Evolutionary conservation across 2,797 vertebrate genomes (phyloP), one percentile per base, ranked within the genome.

Genomic region (Mycteria americana): DNA sequence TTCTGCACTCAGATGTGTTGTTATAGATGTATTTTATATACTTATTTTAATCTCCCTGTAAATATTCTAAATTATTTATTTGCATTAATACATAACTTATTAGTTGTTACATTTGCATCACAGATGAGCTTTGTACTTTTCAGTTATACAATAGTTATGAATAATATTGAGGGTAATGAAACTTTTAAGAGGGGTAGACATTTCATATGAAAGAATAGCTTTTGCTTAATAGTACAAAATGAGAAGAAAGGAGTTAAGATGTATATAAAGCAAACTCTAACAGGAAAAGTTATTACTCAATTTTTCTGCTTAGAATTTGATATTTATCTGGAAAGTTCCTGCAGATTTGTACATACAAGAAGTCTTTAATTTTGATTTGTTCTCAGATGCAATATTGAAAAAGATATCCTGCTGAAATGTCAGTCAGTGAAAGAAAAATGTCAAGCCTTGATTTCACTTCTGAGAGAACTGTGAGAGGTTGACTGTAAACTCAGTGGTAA

Each of bases 281-380:
- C 2, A 86, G 14, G 7, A 57, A 69, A 86, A 67, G 7, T 25
- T 9, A 72, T 77, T 43, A n/a, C 12, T 73, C 31, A 6, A 0
- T 24, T 82, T 93, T 92, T 70, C 33, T 53, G 28, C 17, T 65
- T 59, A 63, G 60, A 64, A 69, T 88, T 62, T 86, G 17, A 37
- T 72, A 56, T 41, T 77, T 96, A 76, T 65, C 13, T 83, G n/a
- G 46, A 86, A 95, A 92, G 18, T 48, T 91, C 22, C 25, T 62
- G 33, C 27, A 79, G 86, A 72, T 74, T 89, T 95, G 9, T 87
- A 15, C 50, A n/a, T 57, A 30, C 9, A 39, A 79, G 8, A 37
- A n/a, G 13, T 62, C 30, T 88, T 85, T 75, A 90, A 70, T 83
- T 88, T 82, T 94, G 18, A 78, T 93, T 96, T 94, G 11, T 85